Percentiles rank a stretch among this genome's conserved stretches.
phyloP scores from a whole-genome alignment of 2,797 vertebrate genomes.

The Siniperca undulata region DNA sequence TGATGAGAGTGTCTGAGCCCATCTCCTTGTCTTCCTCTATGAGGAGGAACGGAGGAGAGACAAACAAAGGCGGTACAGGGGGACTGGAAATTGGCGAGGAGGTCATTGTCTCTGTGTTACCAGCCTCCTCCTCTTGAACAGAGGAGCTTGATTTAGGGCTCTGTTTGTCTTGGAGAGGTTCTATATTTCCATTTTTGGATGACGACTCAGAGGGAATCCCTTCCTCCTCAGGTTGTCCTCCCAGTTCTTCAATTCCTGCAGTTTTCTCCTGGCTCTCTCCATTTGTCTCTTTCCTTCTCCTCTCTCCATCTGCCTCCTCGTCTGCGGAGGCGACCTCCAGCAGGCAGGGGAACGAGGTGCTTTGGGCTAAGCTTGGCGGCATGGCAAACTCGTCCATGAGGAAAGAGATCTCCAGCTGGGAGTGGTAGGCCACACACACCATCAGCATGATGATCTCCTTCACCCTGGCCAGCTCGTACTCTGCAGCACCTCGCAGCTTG shows the following conservation, averaged over 20 bases:
- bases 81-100: slow-evolving; percentile 75
- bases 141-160: slow-evolving; percentile 36
- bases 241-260: slow-evolving; percentile 51
- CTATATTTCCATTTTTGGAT: slow-evolving; percentile 58
- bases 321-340: slow-evolving; percentile 84
- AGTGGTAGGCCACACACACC: slow-evolving; percentile 98
- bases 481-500: slow-evolving; percentile 93
- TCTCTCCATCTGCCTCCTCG: slow-evolving; percentile 55
- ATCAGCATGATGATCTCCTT: slow-evolving; percentile 98
- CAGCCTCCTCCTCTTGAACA: slow-evolving; percentile 44
- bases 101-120: slow-evolving; percentile 55
- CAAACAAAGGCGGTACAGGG: slow-evolving; percentile 61
- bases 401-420: slow-evolving; percentile 98
- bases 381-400: slow-evolving; percentile 99
- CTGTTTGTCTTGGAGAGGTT: slow-evolving; percentile 48
- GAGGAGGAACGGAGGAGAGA: slow-evolving; percentile 85
- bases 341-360: slow-evolving; percentile 90
- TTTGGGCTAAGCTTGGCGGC: slow-evolving; percentile 92
- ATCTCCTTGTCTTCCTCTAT: slow-evolving; percentile 71
- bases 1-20: slow-evolving; percentile 29
- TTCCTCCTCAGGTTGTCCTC: slow-evolving; percentile 79
- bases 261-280: slow-evolving; percentile 44
- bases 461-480: slow-evolving; percentile 95
- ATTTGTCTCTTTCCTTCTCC: slow-evolving; percentile 3
- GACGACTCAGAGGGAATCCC: slow-evolving; percentile 72